phyloP scores from a whole-genome alignment of 2,888 invertebrate species.

The Invenusta paracnida region DNA sequence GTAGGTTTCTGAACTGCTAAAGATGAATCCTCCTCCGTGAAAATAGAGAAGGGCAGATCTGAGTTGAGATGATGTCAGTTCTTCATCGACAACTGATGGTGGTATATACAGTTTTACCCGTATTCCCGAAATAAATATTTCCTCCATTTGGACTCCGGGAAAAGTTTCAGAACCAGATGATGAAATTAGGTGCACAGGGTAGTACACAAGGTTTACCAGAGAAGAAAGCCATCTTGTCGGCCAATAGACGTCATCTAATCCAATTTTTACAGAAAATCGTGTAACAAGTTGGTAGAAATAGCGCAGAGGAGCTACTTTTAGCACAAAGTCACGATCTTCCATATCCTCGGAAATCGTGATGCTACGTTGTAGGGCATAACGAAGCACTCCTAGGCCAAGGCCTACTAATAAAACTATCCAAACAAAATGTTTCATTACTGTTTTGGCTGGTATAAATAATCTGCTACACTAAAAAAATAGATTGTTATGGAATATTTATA shows the following conservation, averaged over 20 bases:
- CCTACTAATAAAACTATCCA: no score
- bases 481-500: no score
- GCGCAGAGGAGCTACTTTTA: background rate
- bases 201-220: background rate
- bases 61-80: background rate
- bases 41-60: background rate
- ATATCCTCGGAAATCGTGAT: no score
- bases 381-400: no score
- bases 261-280: background rate
- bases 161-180: background rate
- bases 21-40: background rate
- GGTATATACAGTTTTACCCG: background rate
- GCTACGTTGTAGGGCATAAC: no score
- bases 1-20: background rate
- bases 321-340: background rate
- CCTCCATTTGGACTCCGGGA: background rate
- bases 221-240: background rate
- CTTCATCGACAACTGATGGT: no score
- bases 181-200: no score
- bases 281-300: background rate
- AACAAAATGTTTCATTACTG: no score
- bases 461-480: no score
- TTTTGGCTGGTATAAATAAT: no score
- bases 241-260: background rate
- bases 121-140: background rate